phyloP scores from a whole-genome alignment of 2,888 invertebrate genomes.

The Polydrusus cervinus region DNA sequence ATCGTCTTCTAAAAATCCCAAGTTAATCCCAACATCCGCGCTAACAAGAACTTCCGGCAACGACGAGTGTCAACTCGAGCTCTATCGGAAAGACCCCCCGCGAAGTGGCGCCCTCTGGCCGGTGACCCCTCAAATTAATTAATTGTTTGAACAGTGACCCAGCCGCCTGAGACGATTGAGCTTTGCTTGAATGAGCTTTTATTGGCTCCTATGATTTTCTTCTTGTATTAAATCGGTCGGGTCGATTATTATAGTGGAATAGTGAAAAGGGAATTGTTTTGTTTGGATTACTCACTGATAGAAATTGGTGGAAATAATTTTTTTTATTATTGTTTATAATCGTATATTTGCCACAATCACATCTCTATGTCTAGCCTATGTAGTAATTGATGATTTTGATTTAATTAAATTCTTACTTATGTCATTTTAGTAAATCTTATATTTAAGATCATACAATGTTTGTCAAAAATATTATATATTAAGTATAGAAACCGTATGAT shows the following conservation, averaged over 20 bases:
- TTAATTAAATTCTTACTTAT: too few species aligned
- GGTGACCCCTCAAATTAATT: slow-evolving; percentile 61
- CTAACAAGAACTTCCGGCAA: slow-evolving; percentile 43
- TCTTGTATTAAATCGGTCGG: slow-evolving; percentile 23
- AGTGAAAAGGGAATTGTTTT: slow-evolving; percentile 2
- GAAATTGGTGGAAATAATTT: not conserved
- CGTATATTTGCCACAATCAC: not conserved
- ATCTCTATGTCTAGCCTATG: too few species aligned
- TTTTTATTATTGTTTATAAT: too few species aligned
- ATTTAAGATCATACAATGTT: too few species aligned
- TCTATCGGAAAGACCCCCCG: slow-evolving; percentile 45
- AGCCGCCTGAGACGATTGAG: slow-evolving; percentile 56
- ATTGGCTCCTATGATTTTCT: slow-evolving; percentile 34
- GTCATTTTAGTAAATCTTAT: too few species aligned
- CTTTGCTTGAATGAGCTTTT: slow-evolving; percentile 30
- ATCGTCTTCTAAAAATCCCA: slow-evolving; percentile 30
- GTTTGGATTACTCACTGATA: not conserved
- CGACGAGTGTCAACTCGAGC: slow-evolving; percentile 33
- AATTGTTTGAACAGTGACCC: slow-evolving; percentile 63
- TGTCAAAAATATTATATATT: too few species aligned
- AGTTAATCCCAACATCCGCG: slow-evolving; percentile 28
- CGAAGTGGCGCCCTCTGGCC: slow-evolving; percentile 57
- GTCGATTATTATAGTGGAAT: slow-evolving; percentile 14
- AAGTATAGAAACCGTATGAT: too few species aligned
- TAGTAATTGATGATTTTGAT: too few species aligned